A percentile compares a stretch with the other conserved stretches of the same genome.
These are phyloP conservation scores for Paracentrotus lividus DNA, from an alignment of 53 echinoderm and acorn worm species.

Conservation along the genomic window DNA sequence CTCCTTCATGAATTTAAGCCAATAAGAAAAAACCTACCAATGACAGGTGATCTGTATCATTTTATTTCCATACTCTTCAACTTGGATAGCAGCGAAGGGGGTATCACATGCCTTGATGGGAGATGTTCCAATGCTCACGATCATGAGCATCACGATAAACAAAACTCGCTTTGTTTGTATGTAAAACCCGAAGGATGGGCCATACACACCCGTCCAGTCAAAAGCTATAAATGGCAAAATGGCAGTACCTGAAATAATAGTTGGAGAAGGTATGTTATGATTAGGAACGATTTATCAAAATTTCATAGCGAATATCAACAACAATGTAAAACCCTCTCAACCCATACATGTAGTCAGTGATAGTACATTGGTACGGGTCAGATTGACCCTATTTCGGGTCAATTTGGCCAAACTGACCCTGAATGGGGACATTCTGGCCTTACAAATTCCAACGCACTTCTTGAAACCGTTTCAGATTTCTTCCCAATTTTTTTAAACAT, in stretches of 20 bases:
- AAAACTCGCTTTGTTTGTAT: not conserved
- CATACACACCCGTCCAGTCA: slow-evolving; percentile 21
- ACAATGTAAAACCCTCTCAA: too few species aligned
- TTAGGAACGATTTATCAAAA: not conserved
- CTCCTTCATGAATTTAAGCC: too few species aligned
- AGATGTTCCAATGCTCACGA: slow-evolving; percentile 64
- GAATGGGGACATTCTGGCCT: too few species aligned
- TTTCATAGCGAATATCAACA: too few species aligned
- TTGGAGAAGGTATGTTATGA: too few species aligned
- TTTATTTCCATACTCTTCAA: slow-evolving; percentile 67
- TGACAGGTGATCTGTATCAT: slow-evolving; percentile 62
- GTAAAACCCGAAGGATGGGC: slow-evolving; percentile 16
- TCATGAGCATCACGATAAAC: slow-evolving; percentile 56
- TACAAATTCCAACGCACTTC: too few species aligned
- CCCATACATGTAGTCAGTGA: too few species aligned
- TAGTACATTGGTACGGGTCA: too few species aligned
- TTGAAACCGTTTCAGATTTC: too few species aligned
- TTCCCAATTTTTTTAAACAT: too few species aligned
- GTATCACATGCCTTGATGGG: slow-evolving; percentile 64
- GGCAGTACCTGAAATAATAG: slow-evolving; percentile 59
- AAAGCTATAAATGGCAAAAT: slow-evolving; percentile 65
- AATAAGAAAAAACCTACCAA: slow-evolving; percentile 59
- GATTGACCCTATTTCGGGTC: too few species aligned
- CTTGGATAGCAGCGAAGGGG: slow-evolving; percentile 63
- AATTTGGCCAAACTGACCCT: too few species aligned